Percentiles rank a stretch among this genome's conserved stretches.
Conservation (phyloP, 2,797 vertebrate genomes). For the Neopelma chrysocephalum region DNA sequence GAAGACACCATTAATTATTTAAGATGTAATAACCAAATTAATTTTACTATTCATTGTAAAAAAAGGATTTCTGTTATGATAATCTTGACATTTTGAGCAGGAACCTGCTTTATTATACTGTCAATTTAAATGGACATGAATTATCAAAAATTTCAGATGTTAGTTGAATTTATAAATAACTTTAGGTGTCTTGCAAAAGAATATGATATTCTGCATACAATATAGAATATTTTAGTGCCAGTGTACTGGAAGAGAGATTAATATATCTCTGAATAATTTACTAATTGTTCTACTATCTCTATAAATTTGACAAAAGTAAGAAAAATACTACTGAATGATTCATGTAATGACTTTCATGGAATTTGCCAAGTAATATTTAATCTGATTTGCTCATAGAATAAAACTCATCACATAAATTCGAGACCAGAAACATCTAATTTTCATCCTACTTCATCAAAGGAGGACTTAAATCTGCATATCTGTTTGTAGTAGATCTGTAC, state of each 20-base stretch:
- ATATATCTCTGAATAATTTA: conserved; percentile 6
- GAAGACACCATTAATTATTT: not conserved
- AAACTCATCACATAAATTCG: not conserved
- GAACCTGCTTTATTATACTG: not conserved
- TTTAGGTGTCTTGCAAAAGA: not conserved
- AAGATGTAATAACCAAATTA: not conserved
- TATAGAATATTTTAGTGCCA: not conserved
- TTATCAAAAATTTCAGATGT: not conserved
- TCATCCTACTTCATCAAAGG: not conserved
- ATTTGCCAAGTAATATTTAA: not conserved
- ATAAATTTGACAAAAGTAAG: not conserved
- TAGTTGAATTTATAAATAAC: not conserved
- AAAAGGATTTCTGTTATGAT: not conserved
- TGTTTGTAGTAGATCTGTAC: not conserved
- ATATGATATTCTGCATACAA: not conserved
- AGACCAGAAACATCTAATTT: not conserved
- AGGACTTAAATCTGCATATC: not conserved
- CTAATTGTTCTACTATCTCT: not conserved
- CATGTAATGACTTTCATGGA: not conserved
- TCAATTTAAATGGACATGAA: not conserved
- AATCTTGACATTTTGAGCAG: not conserved
- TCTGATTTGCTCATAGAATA: not conserved
- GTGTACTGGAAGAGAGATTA: not conserved
- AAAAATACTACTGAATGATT: conserved; percentile 32
- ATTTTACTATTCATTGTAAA: not conserved